These are phyloP conservation scores for Acanthis flammea DNA, from an alignment of 2,797 vertebrate genomes.

Conservation along the genomic window DNA sequence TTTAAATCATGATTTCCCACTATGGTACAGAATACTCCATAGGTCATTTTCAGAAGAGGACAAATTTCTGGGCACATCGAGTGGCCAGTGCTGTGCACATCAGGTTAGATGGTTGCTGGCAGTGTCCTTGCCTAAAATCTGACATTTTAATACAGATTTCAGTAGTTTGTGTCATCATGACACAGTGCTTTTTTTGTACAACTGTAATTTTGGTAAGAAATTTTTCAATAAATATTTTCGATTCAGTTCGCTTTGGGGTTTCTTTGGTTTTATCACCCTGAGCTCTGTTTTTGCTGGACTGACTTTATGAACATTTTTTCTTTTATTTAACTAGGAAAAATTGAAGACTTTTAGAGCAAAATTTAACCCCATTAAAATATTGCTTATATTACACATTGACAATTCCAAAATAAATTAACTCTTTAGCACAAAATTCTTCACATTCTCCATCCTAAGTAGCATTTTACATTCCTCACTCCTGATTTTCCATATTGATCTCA, in stretches of 20 bases:
- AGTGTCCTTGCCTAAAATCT: background rate
- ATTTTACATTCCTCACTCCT: background rate
- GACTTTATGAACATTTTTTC: background rate
- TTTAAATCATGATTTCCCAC: background rate
- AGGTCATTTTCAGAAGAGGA: background rate
- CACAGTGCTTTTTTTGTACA: background rate
- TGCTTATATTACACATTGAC: background rate
- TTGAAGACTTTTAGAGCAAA: background rate
- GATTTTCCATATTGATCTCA: background rate
- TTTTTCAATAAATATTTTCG: background rate
- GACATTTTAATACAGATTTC: background rate
- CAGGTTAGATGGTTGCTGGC: background rate
- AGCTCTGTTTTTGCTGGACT: background rate
- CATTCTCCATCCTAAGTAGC: background rate
- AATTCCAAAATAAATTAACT: background rate
- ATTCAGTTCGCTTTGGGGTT: background rate
- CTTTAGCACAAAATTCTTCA: background rate
- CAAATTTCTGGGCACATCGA: background rate
- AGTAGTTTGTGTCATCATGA: background rate
- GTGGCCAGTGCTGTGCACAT: fast-evolving
- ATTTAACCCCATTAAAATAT: background rate
- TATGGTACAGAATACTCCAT: background rate
- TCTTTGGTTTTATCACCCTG: background rate
- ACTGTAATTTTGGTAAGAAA: background rate
- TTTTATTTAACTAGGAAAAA: background rate